Evolutionary conservation across 2,888 invertebrate genomes (phyloP), one percentile per base, ranked within the genome.

Genomic region (Caenorhabditis sp.): DNA sequence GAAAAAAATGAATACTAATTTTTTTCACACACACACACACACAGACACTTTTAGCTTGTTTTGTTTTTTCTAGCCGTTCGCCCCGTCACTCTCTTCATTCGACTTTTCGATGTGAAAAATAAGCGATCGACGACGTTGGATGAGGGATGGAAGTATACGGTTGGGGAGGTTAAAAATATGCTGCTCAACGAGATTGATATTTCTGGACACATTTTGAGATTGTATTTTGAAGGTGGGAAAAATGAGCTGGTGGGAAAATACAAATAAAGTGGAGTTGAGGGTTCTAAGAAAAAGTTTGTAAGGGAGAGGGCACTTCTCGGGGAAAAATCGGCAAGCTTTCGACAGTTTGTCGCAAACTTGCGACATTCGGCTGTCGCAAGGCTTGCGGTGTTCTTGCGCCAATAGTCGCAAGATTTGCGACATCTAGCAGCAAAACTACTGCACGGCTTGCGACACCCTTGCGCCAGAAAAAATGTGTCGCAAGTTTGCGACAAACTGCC

Each of bases 101-200:
- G 53, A 10, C 31, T 74, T 26, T 74, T 74, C 21, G 74, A 74
- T 59, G 74, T 70, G 26, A 74, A 69, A 57, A 67, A 67, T n/a
- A 67, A 63, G 10, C 38, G 74, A 49, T 70, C 66, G 1, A 74
- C 74, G 2, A 61, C 52, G 23, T 58, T 74, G 26, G 74, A 70
- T 58, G 70, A 74, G 23, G 74, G 74, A 31, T 74, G 63, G 59
- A 74, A 68, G 63, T 74, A 74, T 43, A 74, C 74, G 10, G 70
- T 74, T 2, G 66, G 26, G 0, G 74, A 74, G 36, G 23, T 74
- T 21, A 74, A 74, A 50, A 50, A 56, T 17, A 67, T 74, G 69
- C 53, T 74, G 17, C 14, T 66, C 21, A 60, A 59, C 54, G 74
- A 74, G 25, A 70, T 70, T 36, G 74, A 74, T 50, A 58, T 63